Evolutionary conservation across 2,797 vertebrate genomes (phyloP).

Genomic region (Lagocephalus sceleratus): DNA sequence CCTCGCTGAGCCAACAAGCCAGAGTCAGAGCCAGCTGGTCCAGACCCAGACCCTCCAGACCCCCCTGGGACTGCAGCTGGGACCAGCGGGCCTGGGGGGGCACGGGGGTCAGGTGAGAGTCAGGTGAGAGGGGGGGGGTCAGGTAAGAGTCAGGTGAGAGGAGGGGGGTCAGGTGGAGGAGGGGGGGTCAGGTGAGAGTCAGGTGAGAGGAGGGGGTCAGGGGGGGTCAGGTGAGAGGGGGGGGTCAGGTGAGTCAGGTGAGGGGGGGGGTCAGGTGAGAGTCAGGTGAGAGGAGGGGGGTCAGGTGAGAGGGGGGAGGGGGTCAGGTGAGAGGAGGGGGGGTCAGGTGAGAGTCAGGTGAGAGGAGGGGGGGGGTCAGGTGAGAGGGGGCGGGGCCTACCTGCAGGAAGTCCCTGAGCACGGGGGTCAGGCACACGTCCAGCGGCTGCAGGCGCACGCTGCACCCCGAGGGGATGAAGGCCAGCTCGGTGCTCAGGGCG

Average conservation of each 20-base stretch:
- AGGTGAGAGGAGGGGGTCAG: background rate
- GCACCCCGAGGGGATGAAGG: constrained; percentile 81
- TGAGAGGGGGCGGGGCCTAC: constrained; percentile 23
- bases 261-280: background rate
- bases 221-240: too few species aligned
- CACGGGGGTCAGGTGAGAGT: background rate
- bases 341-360: background rate
- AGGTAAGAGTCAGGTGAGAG: background rate
- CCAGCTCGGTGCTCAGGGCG: constrained; percentile 63
- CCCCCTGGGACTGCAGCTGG: constrained; percentile 73
- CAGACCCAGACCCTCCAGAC: constrained; percentile 61
- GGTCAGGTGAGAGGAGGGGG: background rate
- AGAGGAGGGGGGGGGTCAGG: background rate
- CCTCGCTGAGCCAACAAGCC: constrained; percentile 83
- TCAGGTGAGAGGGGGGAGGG: too few species aligned
- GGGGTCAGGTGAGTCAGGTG: background rate
- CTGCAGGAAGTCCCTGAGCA: constrained; percentile 82
- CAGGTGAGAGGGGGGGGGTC: background rate
- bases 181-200: background rate
- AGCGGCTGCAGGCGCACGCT: constrained; percentile 84
- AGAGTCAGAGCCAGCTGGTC: constrained; percentile 81
- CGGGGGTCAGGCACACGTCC: constrained; percentile 82
- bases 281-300: background rate
- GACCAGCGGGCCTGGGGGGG: constrained; percentile 82
- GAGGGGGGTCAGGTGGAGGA: background rate